A percentile compares a stretch with the other conserved stretches of the same genome.
phyloP scores from a whole-genome alignment of 2,113 vertebrate species.

The Ploceus nigricollis region DNA sequence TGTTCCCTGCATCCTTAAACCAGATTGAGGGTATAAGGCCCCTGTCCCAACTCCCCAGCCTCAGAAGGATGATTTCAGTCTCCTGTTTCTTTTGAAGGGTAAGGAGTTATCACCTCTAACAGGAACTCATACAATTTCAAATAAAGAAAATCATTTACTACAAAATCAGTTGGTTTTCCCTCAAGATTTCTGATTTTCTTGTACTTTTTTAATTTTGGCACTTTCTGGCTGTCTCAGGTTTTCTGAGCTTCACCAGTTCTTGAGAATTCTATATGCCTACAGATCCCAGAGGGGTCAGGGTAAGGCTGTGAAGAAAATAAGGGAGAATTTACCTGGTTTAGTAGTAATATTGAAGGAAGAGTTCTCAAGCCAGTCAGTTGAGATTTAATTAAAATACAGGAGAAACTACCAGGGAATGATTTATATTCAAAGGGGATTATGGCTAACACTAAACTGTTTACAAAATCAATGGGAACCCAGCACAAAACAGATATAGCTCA shows the following conservation, averaged over 20 bases:
- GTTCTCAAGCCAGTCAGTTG: neutral
- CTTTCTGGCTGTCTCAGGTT: neutral
- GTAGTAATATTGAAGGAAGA: neutral
- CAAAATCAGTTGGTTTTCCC: neutral
- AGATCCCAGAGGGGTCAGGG: neutral
- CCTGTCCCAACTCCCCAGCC: neutral
- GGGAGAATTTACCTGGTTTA: neutral
- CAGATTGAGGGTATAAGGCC: neutral
- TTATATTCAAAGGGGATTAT: slow-evolving; percentile 38
- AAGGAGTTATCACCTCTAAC: neutral
- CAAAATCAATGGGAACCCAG: slow-evolving; percentile 4
- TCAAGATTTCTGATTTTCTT: neutral
- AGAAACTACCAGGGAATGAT: neutral
- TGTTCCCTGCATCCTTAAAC: neutral
- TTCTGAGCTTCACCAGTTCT: neutral
- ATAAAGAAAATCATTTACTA: neutral
- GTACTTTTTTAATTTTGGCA: neutral
- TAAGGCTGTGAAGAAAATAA: neutral
- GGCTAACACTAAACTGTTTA: slow-evolving; percentile 9
- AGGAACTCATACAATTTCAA: neutral
- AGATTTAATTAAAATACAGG: slow-evolving; percentile 39
- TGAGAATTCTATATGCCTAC: neutral
- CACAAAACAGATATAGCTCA: neutral
- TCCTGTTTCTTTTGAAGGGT: neutral
- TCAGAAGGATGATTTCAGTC: neutral